Evolutionary conservation across 35 echinoderm and acorn worm genomes (phyloP).

Genomic region (Holothuria glaberrima): DNA sequence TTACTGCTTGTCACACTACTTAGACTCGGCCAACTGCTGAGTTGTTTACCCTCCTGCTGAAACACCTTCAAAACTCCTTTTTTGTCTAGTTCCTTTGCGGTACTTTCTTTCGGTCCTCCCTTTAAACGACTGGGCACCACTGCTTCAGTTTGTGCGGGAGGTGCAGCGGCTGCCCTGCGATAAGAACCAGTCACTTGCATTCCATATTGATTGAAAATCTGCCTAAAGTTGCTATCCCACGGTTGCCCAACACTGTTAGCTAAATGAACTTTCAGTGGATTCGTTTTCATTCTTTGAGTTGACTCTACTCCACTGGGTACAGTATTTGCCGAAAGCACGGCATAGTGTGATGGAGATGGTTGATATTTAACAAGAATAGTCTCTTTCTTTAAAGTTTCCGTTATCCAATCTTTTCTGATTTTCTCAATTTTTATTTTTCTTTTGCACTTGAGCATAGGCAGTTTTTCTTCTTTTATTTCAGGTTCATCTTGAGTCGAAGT

Average conservation of each 20-base stretch:
- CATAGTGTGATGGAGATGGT: conserved; percentile 46
- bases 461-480: not conserved
- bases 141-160: not conserved
- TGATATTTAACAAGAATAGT: conserved; percentile 49
- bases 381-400: conserved; percentile 8
- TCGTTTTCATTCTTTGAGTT: not conserved
- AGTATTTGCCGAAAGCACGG: not conserved
- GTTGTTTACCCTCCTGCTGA: not conserved
- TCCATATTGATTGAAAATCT: conserved; percentile 77
- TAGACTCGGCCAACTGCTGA: conserved; percentile 9
- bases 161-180: conserved; percentile 41
- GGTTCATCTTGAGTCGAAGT: not conserved
- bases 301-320: not conserved
- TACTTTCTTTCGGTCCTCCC: not conserved
- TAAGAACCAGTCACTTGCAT: conserved; percentile 67
- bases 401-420: conserved; percentile 6
- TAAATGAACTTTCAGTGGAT: not conserved
- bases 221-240: conserved; percentile 52
- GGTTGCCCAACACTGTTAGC: not conserved
- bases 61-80: not conserved
- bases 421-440: conserved; percentile 29
- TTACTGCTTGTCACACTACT: conserved; percentile 14
- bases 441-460: conserved; percentile 41
- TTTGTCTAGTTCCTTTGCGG: not conserved
- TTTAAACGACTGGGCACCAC: not conserved